Conservation (phyloP, 2,113 vertebrate genomes). For the mouse (Mus musculus) region DNA sequence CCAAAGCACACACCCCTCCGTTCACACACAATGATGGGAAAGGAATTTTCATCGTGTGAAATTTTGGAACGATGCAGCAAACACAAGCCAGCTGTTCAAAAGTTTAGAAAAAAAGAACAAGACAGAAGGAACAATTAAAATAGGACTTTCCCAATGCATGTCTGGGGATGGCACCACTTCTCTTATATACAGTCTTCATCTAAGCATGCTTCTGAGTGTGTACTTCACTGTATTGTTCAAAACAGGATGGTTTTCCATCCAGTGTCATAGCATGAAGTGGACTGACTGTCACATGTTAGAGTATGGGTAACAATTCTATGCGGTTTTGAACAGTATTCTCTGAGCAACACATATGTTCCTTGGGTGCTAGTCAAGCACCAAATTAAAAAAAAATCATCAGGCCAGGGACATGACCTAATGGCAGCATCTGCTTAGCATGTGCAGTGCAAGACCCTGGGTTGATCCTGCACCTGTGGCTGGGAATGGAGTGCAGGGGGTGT, state of each 20-base stretch:
- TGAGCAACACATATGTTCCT: not conserved
- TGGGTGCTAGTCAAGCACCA: not conserved
- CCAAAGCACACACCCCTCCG: not conserved
- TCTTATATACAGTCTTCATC: not conserved
- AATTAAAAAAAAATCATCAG: not conserved
- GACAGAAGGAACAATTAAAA: not conserved
- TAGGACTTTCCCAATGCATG: not conserved
- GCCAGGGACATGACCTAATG: not conserved
- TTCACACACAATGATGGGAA: not conserved
- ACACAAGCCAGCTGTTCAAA: not conserved
- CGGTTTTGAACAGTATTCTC: not conserved
- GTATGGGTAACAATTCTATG: not conserved
- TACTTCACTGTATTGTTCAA: not conserved
- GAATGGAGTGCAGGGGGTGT: too few species aligned
- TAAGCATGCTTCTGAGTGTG: not conserved
- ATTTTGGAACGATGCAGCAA: slow-evolving; percentile 18
- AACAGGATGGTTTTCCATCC: not conserved
- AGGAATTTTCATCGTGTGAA: not conserved
- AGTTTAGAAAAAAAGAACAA: not conserved
- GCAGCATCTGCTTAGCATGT: not conserved
- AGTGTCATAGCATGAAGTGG: not conserved
- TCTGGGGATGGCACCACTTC: not conserved
- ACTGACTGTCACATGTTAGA: not conserved
- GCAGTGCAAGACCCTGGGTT: not conserved
- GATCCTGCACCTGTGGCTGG: not conserved